phyloP scores from a whole-genome alignment of 2,797 vertebrate species.

The Peromyscus nudipes region DNA sequence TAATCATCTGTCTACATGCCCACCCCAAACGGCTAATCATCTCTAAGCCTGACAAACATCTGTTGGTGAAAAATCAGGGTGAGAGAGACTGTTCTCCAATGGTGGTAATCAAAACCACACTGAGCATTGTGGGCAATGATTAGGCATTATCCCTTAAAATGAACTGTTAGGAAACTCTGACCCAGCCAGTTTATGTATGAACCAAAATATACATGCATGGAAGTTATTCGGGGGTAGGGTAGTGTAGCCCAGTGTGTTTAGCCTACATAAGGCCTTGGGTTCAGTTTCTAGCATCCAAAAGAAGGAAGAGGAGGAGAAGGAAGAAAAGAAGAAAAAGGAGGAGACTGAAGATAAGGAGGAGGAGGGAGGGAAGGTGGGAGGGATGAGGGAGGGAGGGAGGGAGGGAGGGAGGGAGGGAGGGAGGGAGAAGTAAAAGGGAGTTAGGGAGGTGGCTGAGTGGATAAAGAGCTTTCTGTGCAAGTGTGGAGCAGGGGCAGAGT shows the following conservation, averaged over 20 bases:
- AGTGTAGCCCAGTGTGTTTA: not conserved
- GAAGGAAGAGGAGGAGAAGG: not conserved
- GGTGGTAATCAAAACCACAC: not conserved
- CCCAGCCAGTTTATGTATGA: not conserved
- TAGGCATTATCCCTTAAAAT: not conserved
- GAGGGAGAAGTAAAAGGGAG: too few relatives aligned
- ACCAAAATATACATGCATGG: not conserved
- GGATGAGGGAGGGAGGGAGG: not conserved
- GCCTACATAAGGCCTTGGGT: too few relatives aligned
- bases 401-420: not conserved
- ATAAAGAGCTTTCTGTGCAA: not conserved
- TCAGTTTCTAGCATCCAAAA: not conserved
- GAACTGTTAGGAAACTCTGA: not conserved
- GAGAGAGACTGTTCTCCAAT: not conserved
- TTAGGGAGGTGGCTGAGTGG: too few relatives aligned
- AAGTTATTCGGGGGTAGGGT: not conserved
- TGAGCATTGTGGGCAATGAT: fast-evolving
- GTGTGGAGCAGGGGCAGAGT: fast-evolving
- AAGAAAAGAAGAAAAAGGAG: not conserved
- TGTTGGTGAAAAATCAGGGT: too few relatives aligned
- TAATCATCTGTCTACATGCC: fast-evolving
- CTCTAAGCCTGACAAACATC: not conserved
- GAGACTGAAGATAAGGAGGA: not conserved
- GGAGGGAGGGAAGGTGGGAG: too few relatives aligned
- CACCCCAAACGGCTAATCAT: not conserved